These are phyloP conservation scores for Scyliorhinus canicula DNA, from an alignment of 2,797 vertebrate species.

Conservation along the genomic window DNA sequence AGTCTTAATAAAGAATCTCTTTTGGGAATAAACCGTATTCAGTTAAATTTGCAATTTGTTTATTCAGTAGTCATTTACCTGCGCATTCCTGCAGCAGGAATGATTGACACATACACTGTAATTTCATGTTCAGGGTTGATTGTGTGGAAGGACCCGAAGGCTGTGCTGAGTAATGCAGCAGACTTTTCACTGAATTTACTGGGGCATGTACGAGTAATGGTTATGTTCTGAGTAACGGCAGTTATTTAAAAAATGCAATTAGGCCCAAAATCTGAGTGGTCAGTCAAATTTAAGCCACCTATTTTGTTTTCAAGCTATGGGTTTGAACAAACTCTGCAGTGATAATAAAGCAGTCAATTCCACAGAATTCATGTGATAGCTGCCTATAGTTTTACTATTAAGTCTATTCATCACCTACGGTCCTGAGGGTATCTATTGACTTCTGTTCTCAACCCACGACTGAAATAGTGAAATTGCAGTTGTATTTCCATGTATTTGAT, in stretches of 20 bases:
- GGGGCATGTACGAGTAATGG: not conserved
- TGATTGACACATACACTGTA: not conserved
- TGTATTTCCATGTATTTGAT: slow-evolving; percentile 21
- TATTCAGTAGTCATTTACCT: not conserved
- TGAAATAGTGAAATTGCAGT: slow-evolving; percentile 2
- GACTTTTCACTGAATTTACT: not conserved
- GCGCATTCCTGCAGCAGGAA: not conserved
- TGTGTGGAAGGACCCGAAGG: not conserved
- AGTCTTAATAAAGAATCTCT: not conserved
- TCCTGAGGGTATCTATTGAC: slow-evolving; percentile 32
- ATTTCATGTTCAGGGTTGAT: slow-evolving; percentile 13
- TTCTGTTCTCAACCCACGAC: not conserved
- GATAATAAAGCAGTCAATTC: slow-evolving; percentile 16
- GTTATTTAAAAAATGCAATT: not conserved
- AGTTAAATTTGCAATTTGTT: not conserved
- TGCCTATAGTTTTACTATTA: slow-evolving; percentile 18
- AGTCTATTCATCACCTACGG: slow-evolving; percentile 9
- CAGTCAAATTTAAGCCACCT: slow-evolving; percentile 20
- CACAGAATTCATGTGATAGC: slow-evolving; percentile 13
- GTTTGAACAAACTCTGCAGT: not conserved
- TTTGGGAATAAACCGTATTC: not conserved
- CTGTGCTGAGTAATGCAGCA: not conserved
- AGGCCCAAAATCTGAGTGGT: not conserved
- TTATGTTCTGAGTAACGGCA: not conserved
- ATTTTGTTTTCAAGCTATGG: slow-evolving; percentile 3